These are phyloP conservation scores for Eudasyphora cyanicolor DNA, from an alignment of 2,888 invertebrate genomes.

Conservation along the genomic window DNA sequence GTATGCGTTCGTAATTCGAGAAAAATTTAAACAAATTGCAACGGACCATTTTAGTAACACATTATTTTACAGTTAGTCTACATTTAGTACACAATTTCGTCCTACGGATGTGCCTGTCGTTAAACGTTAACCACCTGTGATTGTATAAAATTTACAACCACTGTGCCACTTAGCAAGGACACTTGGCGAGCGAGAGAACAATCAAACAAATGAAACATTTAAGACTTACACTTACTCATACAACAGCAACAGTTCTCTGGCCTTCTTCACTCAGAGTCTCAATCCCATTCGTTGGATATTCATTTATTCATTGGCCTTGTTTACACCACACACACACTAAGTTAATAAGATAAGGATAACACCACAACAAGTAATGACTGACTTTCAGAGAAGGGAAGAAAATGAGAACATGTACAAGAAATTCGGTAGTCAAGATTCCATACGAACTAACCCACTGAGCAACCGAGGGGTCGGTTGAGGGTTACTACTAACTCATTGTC, in stretches of 20 bases:
- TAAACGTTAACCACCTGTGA: too few relatives aligned
- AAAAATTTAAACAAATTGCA: too few relatives aligned
- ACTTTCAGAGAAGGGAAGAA: neutral
- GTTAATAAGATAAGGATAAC: slow-evolving; percentile 1
- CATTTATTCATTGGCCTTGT: slow-evolving; percentile 5
- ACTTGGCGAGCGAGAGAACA: neutral
- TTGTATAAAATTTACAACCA: too few relatives aligned
- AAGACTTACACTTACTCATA: neutral
- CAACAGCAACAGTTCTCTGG: slow-evolving; percentile 62
- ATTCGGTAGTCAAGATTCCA: neutral
- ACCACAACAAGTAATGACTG: neutral
- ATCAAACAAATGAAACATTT: slow-evolving; percentile 7
- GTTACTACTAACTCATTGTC: neutral
- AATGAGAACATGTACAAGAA: neutral
- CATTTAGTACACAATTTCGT: too few relatives aligned
- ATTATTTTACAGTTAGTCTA: too few relatives aligned
- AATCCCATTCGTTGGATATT: neutral
- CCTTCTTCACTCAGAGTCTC: neutral
- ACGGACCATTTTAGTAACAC: too few relatives aligned
- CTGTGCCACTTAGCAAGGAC: neutral
- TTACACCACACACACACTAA: neutral
- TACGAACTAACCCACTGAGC: too few relatives aligned
- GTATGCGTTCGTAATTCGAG: too few relatives aligned
- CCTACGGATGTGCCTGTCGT: too few relatives aligned
- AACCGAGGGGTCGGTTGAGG: neutral